Conservation (phyloP, 2,888 invertebrate species). For the Hipparchia semele region DNA sequence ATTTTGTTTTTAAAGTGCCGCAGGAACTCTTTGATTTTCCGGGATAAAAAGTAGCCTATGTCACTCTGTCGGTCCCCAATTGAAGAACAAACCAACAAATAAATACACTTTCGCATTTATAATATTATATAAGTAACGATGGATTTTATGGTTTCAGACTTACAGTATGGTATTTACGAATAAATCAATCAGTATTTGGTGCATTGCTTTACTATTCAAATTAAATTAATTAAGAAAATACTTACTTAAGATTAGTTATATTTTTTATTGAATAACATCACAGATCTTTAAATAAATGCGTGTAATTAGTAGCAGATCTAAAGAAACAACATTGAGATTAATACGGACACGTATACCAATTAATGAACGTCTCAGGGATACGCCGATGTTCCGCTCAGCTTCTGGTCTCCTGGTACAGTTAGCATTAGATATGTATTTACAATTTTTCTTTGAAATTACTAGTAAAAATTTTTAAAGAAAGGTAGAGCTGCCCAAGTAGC, state of each 20-base stretch:
- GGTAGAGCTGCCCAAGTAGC: too few relatives aligned
- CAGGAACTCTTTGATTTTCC: too few relatives aligned
- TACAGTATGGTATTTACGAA: too few relatives aligned
- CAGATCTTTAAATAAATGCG: constrained; percentile 33
- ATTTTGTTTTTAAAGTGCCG: too few relatives aligned
- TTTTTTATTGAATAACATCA: constrained; percentile 5
- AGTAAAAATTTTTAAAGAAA: too few relatives aligned
- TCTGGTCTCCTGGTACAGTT: constrained; percentile 26
- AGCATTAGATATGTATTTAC: constrained; percentile 14
- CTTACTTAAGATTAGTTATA: background rate
- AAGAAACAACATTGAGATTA: constrained; percentile 41
- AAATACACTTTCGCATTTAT: too few relatives aligned
- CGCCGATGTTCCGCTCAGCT: constrained; percentile 32
- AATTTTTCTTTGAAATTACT: background rate
- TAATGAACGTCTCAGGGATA: constrained; percentile 36
- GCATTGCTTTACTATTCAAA: background rate
- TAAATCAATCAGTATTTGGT: background rate
- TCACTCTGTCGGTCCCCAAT: too few relatives aligned
- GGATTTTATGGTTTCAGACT: too few relatives aligned
- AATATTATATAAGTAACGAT: too few relatives aligned
- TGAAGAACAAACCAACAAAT: too few relatives aligned
- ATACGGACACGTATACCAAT: constrained; percentile 36
- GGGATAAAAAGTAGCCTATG: too few relatives aligned
- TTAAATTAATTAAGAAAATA: background rate
- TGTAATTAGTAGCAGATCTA: constrained; percentile 40